Percentiles rank a stretch among this genome's conserved stretches.
phyloP scores from a whole-genome alignment of 2,113 vertebrate species.

The Neodontobutis hainanensis region DNA sequence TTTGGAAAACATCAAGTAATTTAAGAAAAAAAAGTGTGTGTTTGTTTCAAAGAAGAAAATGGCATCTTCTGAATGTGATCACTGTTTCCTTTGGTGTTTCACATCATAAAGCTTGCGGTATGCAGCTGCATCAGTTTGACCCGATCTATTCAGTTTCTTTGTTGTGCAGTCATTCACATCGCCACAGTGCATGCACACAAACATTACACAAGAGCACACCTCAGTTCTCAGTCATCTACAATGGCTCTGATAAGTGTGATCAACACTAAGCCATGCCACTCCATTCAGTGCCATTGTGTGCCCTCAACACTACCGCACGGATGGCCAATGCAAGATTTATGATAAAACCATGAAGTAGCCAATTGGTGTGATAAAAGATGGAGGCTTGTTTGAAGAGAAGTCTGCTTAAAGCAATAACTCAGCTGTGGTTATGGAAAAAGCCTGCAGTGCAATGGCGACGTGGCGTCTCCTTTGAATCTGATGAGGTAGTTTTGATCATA shows the following conservation, averaged over 20 bases:
- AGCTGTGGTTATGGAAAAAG: conserved; percentile 65
- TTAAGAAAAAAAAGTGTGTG: conserved; percentile 22
- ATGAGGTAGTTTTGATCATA: conserved; percentile 60
- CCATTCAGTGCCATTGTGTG: conserved; percentile 67
- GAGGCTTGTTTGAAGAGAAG: conserved; percentile 15
- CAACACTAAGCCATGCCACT: conserved; percentile 40
- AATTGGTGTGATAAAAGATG: conserved; percentile 13
- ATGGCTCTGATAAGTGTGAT: conserved; percentile 54
- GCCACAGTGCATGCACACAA: conserved; percentile 29
- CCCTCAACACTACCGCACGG: conserved; percentile 11
- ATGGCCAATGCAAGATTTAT: not conserved
- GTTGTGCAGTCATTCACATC: conserved; percentile 79
- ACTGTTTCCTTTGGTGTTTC: conserved; percentile 83
- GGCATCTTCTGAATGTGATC: conserved; percentile 80
- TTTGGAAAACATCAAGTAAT: conserved; percentile 51
- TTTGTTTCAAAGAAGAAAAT: conserved; percentile 63
- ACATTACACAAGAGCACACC: conserved; percentile 48
- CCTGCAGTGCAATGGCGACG: conserved; percentile 60
- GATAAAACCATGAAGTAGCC: not conserved
- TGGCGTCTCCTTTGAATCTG: conserved; percentile 68
- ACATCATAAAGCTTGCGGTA: conserved; percentile 81
- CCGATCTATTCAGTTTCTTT: conserved; percentile 75
- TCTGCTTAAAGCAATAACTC: conserved; percentile 51
- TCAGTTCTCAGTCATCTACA: conserved; percentile 70
- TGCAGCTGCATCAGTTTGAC: conserved; percentile 77